phyloP scores from a whole-genome alignment of 2,113 vertebrate genomes.

The Channa maculata region DNA sequence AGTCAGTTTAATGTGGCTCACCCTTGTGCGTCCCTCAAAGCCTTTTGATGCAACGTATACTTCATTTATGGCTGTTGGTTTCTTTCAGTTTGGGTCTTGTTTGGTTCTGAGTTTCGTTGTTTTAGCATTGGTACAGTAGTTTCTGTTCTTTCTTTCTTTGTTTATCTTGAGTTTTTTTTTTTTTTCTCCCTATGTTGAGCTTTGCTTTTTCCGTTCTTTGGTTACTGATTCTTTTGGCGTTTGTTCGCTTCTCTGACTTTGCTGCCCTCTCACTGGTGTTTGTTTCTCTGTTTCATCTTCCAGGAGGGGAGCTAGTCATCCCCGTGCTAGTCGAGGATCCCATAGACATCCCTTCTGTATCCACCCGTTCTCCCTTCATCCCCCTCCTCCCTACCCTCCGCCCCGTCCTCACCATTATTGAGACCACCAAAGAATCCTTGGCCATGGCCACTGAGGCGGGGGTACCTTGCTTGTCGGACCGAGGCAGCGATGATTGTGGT shows the following conservation, averaged over 20 bases:
- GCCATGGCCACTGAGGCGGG: conserved; percentile 98
- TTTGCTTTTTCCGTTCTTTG: conserved; percentile 73
- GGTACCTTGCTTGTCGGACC: conserved; percentile 99
- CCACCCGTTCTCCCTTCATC: conserved; percentile 97
- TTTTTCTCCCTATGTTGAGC: conserved; percentile 61
- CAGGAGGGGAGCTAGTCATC: conserved; percentile 99
- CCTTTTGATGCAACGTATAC: conserved; percentile 83
- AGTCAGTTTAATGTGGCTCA: conserved; percentile 69
- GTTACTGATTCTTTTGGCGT: conserved; percentile 65
- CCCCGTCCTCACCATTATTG: conserved; percentile 99
- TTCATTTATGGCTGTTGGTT: conserved; percentile 77
- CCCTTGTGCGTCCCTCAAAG: conserved; percentile 79
- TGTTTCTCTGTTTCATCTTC: conserved; percentile 82
- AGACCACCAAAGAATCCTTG: conserved; percentile 99
- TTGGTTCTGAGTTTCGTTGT: conserved; percentile 77
- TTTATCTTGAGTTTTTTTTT: conserved; percentile 65
- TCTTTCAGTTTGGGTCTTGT: conserved; percentile 78
- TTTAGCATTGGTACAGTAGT: conserved; percentile 79
- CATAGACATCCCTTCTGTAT: conserved; percentile 97
- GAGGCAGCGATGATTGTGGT: conserved; percentile 98
- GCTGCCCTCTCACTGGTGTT: conserved; percentile 58
- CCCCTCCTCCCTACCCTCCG: conserved; percentile 95
- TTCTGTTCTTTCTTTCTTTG: conserved; percentile 67
- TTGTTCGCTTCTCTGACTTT: conserved; percentile 10
- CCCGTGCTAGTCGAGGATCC: conserved; percentile 98